These are phyloP conservation scores for Fregetta grallaria DNA, from an alignment of 2,113 vertebrate species.

Conservation along the genomic window DNA sequence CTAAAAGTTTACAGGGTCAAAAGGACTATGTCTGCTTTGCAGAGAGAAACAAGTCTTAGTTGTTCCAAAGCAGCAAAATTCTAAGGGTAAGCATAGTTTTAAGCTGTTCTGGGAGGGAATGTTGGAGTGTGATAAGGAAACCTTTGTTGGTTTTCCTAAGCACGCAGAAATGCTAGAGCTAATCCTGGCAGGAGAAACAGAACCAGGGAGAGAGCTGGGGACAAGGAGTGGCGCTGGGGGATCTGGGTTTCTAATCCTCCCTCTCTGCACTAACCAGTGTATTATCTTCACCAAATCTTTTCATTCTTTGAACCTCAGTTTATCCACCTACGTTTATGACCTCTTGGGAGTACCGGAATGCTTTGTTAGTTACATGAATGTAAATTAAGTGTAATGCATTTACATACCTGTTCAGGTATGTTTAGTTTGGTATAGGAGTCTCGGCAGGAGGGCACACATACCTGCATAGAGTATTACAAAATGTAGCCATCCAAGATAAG, in stretches of 20 bases:
- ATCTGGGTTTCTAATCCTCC: background rate
- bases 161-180: background rate
- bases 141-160: constrained; percentile 14
- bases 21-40: background rate
- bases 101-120: background rate
- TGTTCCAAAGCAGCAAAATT: background rate
- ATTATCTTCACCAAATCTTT: background rate
- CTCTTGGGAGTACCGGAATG: background rate
- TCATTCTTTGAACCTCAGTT: background rate
- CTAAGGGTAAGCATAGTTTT: constrained; percentile 18
- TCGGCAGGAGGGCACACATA: background rate
- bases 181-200: background rate
- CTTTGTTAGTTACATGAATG: background rate
- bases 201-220: background rate
- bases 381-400: background rate
- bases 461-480: background rate
- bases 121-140: background rate
- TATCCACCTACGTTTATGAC: background rate
- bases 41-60: background rate
- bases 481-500: background rate
- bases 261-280: background rate
- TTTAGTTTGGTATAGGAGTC: background rate
- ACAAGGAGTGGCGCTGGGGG: background rate
- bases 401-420: background rate
- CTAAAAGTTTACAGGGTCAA: background rate